Conservation (phyloP, 30 jellyfish, hydroid and myxozoan species). For the Morbakka virulenta region DNA sequence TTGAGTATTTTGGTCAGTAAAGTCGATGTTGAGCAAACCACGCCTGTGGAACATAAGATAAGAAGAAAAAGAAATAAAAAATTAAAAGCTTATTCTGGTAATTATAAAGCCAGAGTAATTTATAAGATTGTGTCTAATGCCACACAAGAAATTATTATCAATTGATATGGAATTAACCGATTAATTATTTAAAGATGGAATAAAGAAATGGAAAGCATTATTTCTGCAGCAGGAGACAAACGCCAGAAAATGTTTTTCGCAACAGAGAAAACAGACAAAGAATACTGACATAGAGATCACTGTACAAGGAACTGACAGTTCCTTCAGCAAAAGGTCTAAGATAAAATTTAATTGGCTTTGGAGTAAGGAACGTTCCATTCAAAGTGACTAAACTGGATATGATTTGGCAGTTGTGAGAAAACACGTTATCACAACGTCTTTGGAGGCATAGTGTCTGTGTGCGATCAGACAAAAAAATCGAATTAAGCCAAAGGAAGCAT, state of each 20-base stretch:
- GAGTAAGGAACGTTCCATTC: conserved; percentile 24
- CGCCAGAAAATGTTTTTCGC: neutral
- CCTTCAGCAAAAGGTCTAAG: conserved; percentile 24
- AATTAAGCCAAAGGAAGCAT: conserved; percentile 41
- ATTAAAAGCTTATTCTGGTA: conserved; percentile 7
- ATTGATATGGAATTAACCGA: conserved; percentile 16
- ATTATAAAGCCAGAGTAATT: conserved; percentile 16
- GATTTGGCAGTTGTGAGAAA: conserved; percentile 45
- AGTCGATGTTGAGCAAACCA: neutral
- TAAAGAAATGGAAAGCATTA: conserved; percentile 21
- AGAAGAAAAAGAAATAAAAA: neutral
- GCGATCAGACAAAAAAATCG: conserved; percentile 33
- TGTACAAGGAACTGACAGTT: conserved; percentile 5
- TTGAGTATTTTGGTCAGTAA: neutral
- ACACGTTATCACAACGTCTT: conserved; percentile 42
- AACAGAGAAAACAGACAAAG: conserved; percentile 20
- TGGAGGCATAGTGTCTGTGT: conserved; percentile 35
- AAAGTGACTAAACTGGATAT: conserved; percentile 21
- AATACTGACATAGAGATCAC: conserved; percentile 10
- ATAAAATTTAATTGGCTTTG: conserved; percentile 31
- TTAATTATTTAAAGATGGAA: conserved; percentile 13
- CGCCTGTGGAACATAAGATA: neutral
- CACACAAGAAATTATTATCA: conserved; percentile 28
- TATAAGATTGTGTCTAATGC: conserved; percentile 32
- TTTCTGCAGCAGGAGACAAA: conserved; percentile 28